Evolutionary conservation across 2,113 vertebrate genomes (phyloP).

Genomic region (Copsychus sechellarum): DNA sequence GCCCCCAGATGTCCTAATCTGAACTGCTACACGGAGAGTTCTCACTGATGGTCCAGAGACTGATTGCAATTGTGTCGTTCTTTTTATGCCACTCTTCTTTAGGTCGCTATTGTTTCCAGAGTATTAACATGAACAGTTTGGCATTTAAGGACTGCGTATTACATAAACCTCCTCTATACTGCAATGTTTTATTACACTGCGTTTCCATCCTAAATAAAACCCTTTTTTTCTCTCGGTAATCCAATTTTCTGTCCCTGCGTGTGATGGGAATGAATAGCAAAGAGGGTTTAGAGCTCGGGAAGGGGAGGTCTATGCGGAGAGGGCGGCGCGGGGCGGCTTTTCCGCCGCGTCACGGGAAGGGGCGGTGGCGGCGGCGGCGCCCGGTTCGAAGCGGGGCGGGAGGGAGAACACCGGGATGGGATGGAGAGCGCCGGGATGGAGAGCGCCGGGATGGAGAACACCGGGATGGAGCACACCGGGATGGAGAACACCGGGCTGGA

Average conservation of each 20-base stretch:
- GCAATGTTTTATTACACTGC: not conserved
- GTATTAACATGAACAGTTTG: not conserved
- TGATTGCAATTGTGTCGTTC: not conserved
- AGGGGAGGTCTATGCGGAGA: fast-evolving
- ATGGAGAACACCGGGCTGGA: not conserved
- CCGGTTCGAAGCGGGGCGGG: not conserved
- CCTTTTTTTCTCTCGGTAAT: not conserved
- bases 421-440: too few relatives aligned
- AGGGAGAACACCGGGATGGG: not conserved
- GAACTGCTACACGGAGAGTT: fast-evolving
- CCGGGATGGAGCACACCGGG: not conserved
- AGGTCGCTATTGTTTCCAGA: not conserved
- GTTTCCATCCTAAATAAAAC: not conserved
- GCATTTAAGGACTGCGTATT: not conserved
- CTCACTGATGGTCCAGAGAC: not conserved
- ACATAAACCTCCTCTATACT: not conserved
- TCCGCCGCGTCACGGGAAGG: not conserved
- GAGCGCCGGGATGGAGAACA: too few relatives aligned
- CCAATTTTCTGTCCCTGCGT: fast-evolving
- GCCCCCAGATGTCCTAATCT: not conserved
- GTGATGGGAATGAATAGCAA: fast-evolving
- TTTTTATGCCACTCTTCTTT: not conserved
- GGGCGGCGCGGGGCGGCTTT: fast-evolving
- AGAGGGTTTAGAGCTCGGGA: fast-evolving
- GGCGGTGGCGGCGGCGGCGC: not conserved